Evolutionary conservation across 2,113 vertebrate species (phyloP).

Genomic region (Neodon shergylaensis): DNA sequence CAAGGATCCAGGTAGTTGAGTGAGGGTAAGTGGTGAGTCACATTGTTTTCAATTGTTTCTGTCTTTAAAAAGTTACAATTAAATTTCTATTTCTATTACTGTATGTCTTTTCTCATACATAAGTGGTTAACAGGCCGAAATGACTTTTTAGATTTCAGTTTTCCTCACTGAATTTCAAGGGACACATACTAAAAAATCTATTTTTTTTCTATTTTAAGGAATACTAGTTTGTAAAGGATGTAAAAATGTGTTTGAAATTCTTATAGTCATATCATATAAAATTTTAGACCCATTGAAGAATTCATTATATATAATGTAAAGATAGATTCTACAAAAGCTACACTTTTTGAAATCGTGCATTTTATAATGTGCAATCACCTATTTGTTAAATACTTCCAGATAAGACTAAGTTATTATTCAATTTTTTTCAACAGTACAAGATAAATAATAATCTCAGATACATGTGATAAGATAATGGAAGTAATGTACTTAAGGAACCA

Average conservation of each 20-base stretch:
- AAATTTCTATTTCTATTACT: background rate
- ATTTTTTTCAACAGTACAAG: rapidly evolving
- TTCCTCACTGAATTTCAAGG: too few species aligned
- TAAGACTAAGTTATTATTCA: background rate
- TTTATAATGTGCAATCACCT: background rate
- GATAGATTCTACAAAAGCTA: background rate
- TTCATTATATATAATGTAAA: background rate
- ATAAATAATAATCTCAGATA: background rate
- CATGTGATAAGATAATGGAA: background rate
- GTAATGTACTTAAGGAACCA: rapidly evolving
- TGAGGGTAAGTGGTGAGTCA: background rate
- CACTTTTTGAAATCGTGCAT: background rate
- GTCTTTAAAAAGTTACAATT: background rate
- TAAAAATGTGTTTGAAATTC: background rate
- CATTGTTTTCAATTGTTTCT: background rate
- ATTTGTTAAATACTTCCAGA: background rate
- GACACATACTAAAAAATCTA: too few species aligned
- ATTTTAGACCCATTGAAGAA: too few species aligned
- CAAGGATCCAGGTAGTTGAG: too few species aligned
- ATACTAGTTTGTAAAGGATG: background rate
- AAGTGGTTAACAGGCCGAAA: rapidly evolving
- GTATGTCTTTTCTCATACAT: too few species aligned
- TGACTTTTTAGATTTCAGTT: background rate
- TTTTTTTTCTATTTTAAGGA: too few species aligned
- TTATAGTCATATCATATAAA: background rate